Evolutionary conservation across 2,888 invertebrate species (phyloP).

Genomic region (Stegophylla sp.): DNA sequence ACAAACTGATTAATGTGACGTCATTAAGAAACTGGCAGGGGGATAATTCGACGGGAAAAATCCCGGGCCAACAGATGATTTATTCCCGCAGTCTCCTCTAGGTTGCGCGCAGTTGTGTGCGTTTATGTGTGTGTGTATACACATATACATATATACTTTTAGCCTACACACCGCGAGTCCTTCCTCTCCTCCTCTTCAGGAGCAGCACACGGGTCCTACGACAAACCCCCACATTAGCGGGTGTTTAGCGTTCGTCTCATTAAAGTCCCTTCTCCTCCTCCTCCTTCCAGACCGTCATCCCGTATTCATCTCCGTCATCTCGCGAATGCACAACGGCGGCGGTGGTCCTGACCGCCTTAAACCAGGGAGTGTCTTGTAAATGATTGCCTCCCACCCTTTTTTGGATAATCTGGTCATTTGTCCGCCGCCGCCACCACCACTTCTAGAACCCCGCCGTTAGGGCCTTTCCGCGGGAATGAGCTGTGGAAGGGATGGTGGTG

Average conservation of each 20-base stretch:
- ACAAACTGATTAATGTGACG: slow-evolving; percentile 55
- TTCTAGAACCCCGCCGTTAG: neutral
- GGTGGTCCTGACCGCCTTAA: slow-evolving; percentile 22
- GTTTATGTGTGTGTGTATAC: neutral
- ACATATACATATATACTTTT: neutral
- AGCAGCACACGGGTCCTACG: neutral
- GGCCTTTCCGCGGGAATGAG: neutral
- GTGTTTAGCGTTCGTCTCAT: slow-evolving; percentile 57
- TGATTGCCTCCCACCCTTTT: slow-evolving; percentile 48
- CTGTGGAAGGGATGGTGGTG: neutral
- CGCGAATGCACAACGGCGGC: neutral
- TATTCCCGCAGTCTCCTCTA: slow-evolving; percentile 20
- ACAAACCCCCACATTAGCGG: slow-evolving; percentile 48
- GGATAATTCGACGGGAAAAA: slow-evolving; percentile 54
- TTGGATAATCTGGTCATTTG: slow-evolving; percentile 53
- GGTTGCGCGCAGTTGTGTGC: neutral
- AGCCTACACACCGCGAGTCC: neutral
- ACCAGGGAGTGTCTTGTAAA: slow-evolving; percentile 43
- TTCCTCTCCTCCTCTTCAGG: too few species aligned
- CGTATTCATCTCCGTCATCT: neutral
- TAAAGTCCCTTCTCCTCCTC: neutral
- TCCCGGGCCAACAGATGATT: slow-evolving; percentile 49
- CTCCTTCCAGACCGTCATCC: too few species aligned
- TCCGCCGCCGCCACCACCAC: slow-evolving; percentile 12
- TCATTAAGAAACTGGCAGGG: slow-evolving; percentile 5